These are phyloP conservation scores for Leptobrachium ailaonicum DNA, from an alignment of 2,113 vertebrate genomes.

Conservation along the genomic window DNA sequence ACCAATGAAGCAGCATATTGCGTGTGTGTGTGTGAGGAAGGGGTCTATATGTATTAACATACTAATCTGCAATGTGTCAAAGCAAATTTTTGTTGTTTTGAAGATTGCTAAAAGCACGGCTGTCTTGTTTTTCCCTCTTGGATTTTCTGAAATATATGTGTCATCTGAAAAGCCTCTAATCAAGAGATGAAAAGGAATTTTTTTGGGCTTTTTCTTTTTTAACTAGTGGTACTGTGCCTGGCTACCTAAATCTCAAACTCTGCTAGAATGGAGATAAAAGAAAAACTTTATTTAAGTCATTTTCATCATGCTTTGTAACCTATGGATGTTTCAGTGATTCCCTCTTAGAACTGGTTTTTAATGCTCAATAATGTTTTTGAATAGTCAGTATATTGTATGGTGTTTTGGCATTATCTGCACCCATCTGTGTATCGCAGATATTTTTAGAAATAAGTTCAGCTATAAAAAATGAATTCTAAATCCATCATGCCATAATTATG, in stretches of 20 bases:
- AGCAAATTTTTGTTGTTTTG: constrained; percentile 35
- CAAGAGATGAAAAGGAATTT: constrained; percentile 38
- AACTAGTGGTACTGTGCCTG: constrained; percentile 33
- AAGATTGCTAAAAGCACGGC: constrained; percentile 21
- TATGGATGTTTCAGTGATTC: too few species aligned
- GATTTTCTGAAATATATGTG: constrained; percentile 33
- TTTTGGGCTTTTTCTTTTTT: constrained; percentile 20
- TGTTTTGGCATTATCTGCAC: too few species aligned
- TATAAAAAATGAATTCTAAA: too few species aligned
- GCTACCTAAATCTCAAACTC: constrained; percentile 29
- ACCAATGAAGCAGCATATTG: constrained; percentile 20
- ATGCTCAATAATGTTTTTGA: too few species aligned
- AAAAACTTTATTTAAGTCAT: not conserved
- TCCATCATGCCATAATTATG: too few species aligned
- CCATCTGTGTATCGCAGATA: too few species aligned
- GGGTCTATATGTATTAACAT: constrained; percentile 21
- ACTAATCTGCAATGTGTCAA: constrained; percentile 38
- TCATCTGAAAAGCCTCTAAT: constrained; percentile 43
- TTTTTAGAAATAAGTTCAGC: too few species aligned
- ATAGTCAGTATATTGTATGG: too few species aligned
- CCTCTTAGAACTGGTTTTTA: too few species aligned
- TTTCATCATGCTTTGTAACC: too few species aligned
- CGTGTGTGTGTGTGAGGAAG: not conserved
- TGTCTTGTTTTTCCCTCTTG: constrained; percentile 19
- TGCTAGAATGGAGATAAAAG: constrained; percentile 14